Conservation (phyloP, 2,113 vertebrate genomes). For the Paradoxurus hermaphroditus region DNA sequence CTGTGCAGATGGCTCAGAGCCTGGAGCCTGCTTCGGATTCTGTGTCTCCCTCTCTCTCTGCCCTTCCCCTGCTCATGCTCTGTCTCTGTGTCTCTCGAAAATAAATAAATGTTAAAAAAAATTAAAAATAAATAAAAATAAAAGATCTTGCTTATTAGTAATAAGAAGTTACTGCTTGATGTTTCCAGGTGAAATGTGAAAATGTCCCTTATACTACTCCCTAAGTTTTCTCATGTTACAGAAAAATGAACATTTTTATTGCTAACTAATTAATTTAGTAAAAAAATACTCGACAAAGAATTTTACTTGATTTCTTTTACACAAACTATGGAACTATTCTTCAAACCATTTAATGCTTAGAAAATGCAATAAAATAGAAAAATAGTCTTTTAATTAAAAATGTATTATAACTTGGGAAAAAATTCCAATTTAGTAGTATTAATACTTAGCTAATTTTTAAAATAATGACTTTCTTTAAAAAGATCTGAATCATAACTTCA, state of each 20-base stretch:
- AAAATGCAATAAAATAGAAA: constrained; percentile 8
- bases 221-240: neutral
- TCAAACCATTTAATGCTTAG: neutral
- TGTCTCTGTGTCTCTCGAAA: no score
- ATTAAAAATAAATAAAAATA: no score
- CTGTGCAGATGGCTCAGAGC: no score
- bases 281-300: neutral
- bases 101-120: no score
- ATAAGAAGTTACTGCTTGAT: neutral
- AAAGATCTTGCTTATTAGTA: neutral
- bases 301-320: neutral
- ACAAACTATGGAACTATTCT: neutral
- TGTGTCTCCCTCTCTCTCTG: no score
- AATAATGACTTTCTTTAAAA: neutral
- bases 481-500: neutral
- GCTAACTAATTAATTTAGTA: neutral
- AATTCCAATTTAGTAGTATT: constrained; percentile 34
- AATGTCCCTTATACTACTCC: neutral
- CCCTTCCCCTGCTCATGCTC: no score
- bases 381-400: neutral
- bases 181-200: neutral
- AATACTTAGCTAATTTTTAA: neutral
- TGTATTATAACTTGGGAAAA: constrained; percentile 4
- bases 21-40: no score
- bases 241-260: neutral